Conservation (phyloP, 2,888 invertebrate genomes). For the Plebejus anna region DNA sequence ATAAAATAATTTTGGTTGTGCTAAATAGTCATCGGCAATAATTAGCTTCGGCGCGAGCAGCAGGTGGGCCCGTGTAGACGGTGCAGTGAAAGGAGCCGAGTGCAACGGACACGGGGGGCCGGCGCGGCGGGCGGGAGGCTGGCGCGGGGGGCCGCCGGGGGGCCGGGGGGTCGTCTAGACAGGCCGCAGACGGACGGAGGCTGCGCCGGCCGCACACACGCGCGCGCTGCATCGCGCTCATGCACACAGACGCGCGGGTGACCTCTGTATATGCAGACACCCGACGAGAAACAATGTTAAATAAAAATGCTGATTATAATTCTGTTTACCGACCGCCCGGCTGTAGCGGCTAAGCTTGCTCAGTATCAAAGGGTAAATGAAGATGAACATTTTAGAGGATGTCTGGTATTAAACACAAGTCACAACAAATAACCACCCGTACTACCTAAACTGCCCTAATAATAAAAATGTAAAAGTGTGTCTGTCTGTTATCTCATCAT, state of each 20-base stretch:
- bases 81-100: conserved; percentile 46
- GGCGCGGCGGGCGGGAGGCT: conserved; percentile 30
- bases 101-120: conserved; percentile 41
- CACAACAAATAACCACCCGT: not conserved
- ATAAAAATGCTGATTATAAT: conserved; percentile 19
- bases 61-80: conserved; percentile 38
- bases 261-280: conserved; percentile 46
- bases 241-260: conserved; percentile 46
- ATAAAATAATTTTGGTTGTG: conserved; percentile 1
- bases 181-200: conserved; percentile 77
- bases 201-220: conserved; percentile 65
- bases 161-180: conserved; percentile 69
- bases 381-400: not conserved
- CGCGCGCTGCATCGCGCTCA: conserved; percentile 53
- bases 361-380: not conserved
- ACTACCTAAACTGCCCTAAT: not conserved
- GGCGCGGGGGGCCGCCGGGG: conserved; percentile 40
- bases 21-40: conserved; percentile 32
- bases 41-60: conserved; percentile 34
- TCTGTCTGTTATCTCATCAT: no score
- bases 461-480: no score
- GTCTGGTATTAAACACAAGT: not conserved
- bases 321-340: conserved; percentile 18
- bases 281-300: conserved; percentile 26
- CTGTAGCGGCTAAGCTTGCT: not conserved